Evolutionary conservation across 2,888 invertebrate species (phyloP), one percentile per base, ranked within the genome.

Genomic region (Strigamia transsilvanica): DNA sequence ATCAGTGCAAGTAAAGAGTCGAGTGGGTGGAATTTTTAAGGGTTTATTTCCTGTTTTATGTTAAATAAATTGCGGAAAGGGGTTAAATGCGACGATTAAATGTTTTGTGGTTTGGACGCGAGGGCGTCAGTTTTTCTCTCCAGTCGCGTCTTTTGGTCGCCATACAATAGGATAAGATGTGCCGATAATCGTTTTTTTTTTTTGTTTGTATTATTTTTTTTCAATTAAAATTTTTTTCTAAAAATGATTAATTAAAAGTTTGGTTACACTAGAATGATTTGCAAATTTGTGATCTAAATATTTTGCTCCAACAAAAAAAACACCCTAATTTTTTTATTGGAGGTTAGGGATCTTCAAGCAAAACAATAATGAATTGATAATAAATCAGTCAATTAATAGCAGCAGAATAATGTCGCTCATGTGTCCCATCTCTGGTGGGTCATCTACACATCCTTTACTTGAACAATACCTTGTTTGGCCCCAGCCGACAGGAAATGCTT

Each of bases 401-500:
- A 56, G 9, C 56, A 56, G 18, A 56, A 38, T 38, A 38, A 56
- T 56, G 56, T 56, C 18, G 18, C 56, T 56, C 56, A 18, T 18
- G 7, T 56, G 56, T 56, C 56, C 46, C 56, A 56, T 56, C 56
- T 18, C 21, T 18, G 56, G 56, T 56, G 56, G 56, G 56, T 56
- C 56, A 56, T 18, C 56, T 56, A 56, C 13, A 56, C 56, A 56
- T 56, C 56, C 56, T 56, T 56, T 56, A 18, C 56, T 56, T 56
- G 56, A 56, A 56, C 56, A 56, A 56, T 56, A 56, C 56, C 56
- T 56, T 56, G 56, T 56, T 56, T 56, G 56, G 56, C 56, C 56
- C 56, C 56, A 56, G 46, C 56, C 56, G 56, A 56, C 56, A 56
- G 56, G 56, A 56, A 56, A 56, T 56, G 56, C 56, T 56, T 56